Percentiles rank a stretch among this genome's conserved stretches.
These are phyloP conservation scores for Notoglanidium macrostoma DNA, from an alignment of 2,797 vertebrate species.

Conservation along the genomic window DNA sequence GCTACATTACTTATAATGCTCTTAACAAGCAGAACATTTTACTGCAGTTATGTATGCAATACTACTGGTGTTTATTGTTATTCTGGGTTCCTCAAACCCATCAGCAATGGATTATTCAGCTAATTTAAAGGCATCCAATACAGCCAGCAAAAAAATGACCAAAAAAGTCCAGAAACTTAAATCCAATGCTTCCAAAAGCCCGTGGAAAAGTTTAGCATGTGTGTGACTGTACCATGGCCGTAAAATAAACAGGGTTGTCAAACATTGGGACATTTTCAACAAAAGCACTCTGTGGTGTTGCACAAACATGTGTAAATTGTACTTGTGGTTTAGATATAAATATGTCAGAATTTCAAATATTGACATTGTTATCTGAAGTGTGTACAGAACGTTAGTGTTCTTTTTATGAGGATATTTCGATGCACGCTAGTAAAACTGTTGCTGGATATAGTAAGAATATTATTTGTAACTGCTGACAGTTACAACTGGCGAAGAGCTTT, in stretches of 20 bases:
- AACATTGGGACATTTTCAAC: constrained; percentile 18
- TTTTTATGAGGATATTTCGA: constrained; percentile 2
- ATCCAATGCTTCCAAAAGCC: not conserved
- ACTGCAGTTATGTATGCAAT: not conserved
- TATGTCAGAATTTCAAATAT: constrained; percentile 18
- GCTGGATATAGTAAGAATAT: constrained; percentile 23
- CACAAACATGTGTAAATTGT: constrained; percentile 11
- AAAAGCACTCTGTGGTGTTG: constrained; percentile 4
- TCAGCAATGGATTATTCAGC: not conserved
- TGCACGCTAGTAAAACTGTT: not conserved
- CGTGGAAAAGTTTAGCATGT: constrained; percentile 12
- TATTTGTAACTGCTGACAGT: constrained; percentile 39
- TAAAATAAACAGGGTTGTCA: constrained; percentile 35
- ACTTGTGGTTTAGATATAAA: constrained; percentile 1
- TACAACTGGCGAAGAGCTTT: constrained; percentile 8
- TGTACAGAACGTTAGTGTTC: not conserved
- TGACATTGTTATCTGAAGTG: constrained; percentile 21
- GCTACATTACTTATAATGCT: not conserved
- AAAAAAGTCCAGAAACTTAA: constrained; percentile 3
- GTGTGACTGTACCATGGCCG: not conserved
- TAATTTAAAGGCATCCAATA: not conserved
- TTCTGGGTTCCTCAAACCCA: not conserved
- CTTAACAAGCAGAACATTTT: no score
- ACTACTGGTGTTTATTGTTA: not conserved
- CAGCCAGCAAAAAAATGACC: not conserved